Evolutionary conservation across 2,113 vertebrate species (phyloP), one percentile per base, ranked within the genome.

Genomic region (Brachyhypopomus gauderio): DNA sequence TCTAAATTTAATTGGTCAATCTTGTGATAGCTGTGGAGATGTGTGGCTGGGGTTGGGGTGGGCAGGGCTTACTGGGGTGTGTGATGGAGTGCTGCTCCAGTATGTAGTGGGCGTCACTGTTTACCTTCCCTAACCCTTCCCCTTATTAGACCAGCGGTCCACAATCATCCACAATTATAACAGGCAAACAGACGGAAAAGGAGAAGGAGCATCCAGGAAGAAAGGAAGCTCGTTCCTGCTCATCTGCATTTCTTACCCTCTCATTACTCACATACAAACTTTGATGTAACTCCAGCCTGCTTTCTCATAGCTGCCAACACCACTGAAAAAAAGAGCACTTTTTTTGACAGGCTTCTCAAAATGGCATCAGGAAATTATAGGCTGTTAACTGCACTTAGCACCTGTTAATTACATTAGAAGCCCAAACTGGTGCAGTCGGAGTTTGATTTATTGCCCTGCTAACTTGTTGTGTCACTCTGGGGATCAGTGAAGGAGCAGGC

Each of bases 371-470:
- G 87, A 92, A 92, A 93, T 93, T 89, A 92, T 77, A 85, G 87
- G 86, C 84, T 87, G 89, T 93, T 93, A 93, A 93, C 88, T 89
- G 89, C 90, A 92, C 92, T 93, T 93, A 94, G 91, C 91, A 90
- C 88, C 89, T 93, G 93, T 93, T 94, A 93, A 94, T 94, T 93
- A 87, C 91, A 94, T 94, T 93, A 94, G 90, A 89, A 88, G 90
- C 86, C 84, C 86, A 93, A 93, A 93, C 92, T 93, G 92, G 91
- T 56, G 90, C 91, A 89, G 91, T 86, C 88, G 71, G 88, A 88
- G 82, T 92, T 91, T 94, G 93, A 93, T 94, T 93, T 94, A 94
- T 94, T 93, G 90, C 91, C 88, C 80, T 1, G 87, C 90, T 94
- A 94, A 94, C 90, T 91, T 90, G 90, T 93, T 93, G 91, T 94